phyloP scores from a whole-genome alignment of 2,113 vertebrate genomes.

The Hydropotes inermis region DNA sequence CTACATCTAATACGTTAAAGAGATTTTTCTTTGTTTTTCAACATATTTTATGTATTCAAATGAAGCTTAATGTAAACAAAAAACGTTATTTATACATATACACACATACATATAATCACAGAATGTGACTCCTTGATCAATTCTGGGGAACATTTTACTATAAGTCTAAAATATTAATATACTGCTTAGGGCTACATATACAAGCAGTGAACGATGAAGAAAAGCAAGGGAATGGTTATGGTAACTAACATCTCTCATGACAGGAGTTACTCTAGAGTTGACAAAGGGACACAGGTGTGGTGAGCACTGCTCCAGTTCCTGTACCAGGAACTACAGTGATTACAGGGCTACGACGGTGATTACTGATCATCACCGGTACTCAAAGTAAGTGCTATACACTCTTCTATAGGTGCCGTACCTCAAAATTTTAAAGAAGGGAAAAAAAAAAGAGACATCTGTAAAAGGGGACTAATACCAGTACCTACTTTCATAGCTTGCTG shows the following conservation, averaged over 20 bases:
- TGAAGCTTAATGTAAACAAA: not conserved
- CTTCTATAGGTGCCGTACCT: not conserved
- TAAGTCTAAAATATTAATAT: not conserved
- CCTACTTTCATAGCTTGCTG: not conserved
- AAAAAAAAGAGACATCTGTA: not conserved
- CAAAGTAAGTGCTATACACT: rapidly evolving
- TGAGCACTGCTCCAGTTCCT: not conserved
- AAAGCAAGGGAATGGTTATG: not conserved
- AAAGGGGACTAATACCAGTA: not conserved
- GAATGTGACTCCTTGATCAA: not conserved
- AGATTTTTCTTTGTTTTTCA: not conserved
- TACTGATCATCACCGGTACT: not conserved
- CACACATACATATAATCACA: not conserved
- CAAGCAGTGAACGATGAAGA: not conserved
- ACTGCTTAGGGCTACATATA: not conserved
- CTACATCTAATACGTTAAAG: not conserved
- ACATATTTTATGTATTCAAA: not conserved
- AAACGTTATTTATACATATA: not conserved
- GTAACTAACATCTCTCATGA: not conserved
- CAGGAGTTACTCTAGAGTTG: not conserved
- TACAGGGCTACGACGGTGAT: no score
- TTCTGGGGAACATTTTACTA: not conserved
- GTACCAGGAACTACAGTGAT: no score
- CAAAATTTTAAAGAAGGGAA: not conserved
- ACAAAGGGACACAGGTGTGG: not conserved